These are phyloP conservation scores for Drosophila rufa DNA, from an alignment of 1,140 invertebrate genomes.

Conservation along the genomic window DNA sequence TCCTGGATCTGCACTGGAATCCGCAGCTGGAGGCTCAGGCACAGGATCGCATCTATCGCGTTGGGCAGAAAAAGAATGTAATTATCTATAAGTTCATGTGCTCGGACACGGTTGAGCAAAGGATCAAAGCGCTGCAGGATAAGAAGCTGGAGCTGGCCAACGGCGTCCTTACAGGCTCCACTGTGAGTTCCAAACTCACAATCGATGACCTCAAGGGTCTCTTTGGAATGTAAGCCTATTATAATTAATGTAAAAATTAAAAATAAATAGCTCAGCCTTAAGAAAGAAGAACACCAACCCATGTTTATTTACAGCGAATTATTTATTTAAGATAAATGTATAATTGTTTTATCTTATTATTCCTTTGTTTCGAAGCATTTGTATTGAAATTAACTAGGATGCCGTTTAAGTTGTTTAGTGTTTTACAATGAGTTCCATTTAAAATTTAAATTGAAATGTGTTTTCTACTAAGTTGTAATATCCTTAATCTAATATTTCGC, in stretches of 20 bases:
- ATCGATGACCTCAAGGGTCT: constrained; percentile 92
- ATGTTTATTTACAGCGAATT: constrained; percentile 51
- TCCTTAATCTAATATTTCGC: constrained; percentile 46
- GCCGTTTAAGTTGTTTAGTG: constrained; percentile 49
- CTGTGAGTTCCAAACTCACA: constrained; percentile 88
- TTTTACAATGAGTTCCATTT: constrained; percentile 50
- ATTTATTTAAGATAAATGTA: constrained; percentile 55
- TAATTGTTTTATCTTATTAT: constrained; percentile 44
- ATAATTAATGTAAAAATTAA: background rate
- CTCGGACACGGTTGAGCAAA: constrained; percentile 93
- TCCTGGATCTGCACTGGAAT: constrained; percentile 98
- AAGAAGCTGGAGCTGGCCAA: constrained; percentile 92
- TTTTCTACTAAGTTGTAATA: constrained; percentile 47
- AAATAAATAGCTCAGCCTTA: background rate
- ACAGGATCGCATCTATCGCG: constrained; percentile 95
- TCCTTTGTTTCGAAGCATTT: constrained; percentile 42
- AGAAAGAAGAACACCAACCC: background rate
- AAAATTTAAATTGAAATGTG: constrained; percentile 40
- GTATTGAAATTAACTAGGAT: constrained; percentile 52
- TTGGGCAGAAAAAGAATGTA: constrained; percentile 94
- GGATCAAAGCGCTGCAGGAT: constrained; percentile 92
- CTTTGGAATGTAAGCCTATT: constrained; percentile 87
- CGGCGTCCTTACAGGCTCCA: constrained; percentile 90
- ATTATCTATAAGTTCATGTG: constrained; percentile 95
- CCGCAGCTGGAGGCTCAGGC: constrained; percentile 96